These are phyloP conservation scores for Suncus etruscus DNA, from an alignment of 2,113 vertebrate species.

Conservation along the genomic window DNA sequence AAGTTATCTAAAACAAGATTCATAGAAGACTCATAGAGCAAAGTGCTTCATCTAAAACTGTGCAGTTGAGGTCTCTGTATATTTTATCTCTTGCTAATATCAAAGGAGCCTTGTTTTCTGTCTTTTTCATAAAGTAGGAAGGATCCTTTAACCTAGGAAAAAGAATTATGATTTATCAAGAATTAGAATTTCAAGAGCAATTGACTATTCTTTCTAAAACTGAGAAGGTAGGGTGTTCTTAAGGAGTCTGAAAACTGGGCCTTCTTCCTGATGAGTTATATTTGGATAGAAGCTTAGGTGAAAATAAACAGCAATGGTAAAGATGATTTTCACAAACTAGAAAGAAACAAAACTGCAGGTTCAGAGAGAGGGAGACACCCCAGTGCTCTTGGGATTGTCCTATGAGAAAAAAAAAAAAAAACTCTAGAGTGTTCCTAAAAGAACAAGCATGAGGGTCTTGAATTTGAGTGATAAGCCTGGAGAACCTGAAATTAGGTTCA, in stretches of 20 bases:
- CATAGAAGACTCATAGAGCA: not conserved
- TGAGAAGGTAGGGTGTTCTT: not conserved
- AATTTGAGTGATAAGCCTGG: not conserved
- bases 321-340: not conserved
- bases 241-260: not conserved
- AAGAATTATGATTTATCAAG: not conserved
- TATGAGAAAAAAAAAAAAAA: not conserved
- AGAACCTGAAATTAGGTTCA: not conserved
- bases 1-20: not conserved
- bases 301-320: not conserved
- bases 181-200: not conserved
- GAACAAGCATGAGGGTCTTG: not conserved
- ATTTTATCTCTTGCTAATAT: not conserved
- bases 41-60: not conserved
- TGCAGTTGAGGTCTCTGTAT: not conserved
- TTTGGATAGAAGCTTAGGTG: not conserved
- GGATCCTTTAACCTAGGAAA: not conserved
- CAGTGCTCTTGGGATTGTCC: not conserved
- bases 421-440: not conserved
- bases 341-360: not conserved
- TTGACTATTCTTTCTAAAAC: conserved; percentile 13
- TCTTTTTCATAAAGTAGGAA: not conserved
- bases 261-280: not conserved
- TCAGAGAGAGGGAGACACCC: not conserved
- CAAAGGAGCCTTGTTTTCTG: not conserved